Conservation (phyloP, 2,113 vertebrate genomes). For the Campylomormyrus tamandua region DNA sequence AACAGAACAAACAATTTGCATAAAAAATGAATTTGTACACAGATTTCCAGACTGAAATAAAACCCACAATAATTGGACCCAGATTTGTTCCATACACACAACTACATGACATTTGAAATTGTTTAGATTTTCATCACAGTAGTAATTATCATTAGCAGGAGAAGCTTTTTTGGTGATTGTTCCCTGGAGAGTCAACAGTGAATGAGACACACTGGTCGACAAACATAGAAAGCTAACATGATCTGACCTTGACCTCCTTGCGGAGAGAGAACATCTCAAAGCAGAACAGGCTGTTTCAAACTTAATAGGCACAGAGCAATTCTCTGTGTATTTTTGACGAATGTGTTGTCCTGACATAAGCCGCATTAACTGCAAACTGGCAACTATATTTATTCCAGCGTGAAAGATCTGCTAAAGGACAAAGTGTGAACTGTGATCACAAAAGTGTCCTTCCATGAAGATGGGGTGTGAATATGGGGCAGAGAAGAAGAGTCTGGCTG, state of each 20-base stretch:
- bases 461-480: not conserved
- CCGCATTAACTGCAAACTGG: not conserved
- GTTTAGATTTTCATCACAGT: not conserved
- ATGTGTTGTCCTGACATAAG: not conserved
- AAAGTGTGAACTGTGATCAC: not conserved
- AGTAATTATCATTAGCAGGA: not conserved
- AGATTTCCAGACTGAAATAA: not conserved
- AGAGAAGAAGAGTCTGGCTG: not conserved
- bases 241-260: not conserved
- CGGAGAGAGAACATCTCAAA: not conserved
- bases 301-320: not conserved
- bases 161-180: not conserved
- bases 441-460: not conserved
- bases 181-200: not conserved
- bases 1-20: not conserved
- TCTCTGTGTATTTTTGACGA: not conserved
- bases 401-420: not conserved
- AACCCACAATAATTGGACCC: not conserved
- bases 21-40: not conserved
- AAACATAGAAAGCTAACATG: not conserved
- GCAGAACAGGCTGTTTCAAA: not conserved
- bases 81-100: not conserved
- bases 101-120: not conserved
- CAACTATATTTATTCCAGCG: not conserved
- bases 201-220: not conserved